Evolutionary conservation across 2,797 vertebrate genomes (phyloP), one percentile per base, ranked within the genome.

Genomic region (Gambelia wislizenii): DNA sequence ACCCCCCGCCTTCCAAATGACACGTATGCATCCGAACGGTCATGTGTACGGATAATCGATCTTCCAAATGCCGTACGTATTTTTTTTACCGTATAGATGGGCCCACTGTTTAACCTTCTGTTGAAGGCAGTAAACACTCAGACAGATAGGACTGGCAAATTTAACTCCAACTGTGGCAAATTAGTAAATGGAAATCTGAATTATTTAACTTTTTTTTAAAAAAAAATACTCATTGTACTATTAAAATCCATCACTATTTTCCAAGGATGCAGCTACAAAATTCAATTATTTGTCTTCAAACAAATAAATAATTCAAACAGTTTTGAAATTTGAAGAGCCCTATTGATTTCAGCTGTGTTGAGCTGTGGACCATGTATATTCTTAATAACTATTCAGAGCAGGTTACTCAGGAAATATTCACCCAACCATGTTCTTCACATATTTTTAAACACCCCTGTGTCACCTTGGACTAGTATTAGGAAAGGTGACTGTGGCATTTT

Each of bases 101-200:
- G n/a, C n/a, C n/a, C n/a, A n/a, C n/a, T n/a, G n/a, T n/a, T n/a
- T n/a, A n/a, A n/a, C n/a, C 47, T 47, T 30, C 8, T 42, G 20
- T 27, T 1, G 7, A 47, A 44, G 36, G 39, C n/a, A 59, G 39
- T 70, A 52, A 70, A 80, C 20, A 56, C 12, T 16, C 27, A 79
- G 47, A 79, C 27, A 79, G 47, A 79, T 77, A 20, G 49, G 47
- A 39, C 12, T 49, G 44, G 77, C 77, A 39, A 25, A 39, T 89
- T 86, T 52, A 67, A 61, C 72, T 85, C 49, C 16, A 52, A 33
- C n/a, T 80, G 16, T 12, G 56, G 64, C 39, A 44, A 81, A 75
- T 86, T 81, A 81, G 36, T 75, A 85, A 86, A 89, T 75, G 75
- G 76, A 85, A 54, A 36, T 75, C 49, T 89, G 84, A 81, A 89